Conservation (phyloP, 2,888 invertebrate genomes). For the Pristionchus mayeri region DNA sequence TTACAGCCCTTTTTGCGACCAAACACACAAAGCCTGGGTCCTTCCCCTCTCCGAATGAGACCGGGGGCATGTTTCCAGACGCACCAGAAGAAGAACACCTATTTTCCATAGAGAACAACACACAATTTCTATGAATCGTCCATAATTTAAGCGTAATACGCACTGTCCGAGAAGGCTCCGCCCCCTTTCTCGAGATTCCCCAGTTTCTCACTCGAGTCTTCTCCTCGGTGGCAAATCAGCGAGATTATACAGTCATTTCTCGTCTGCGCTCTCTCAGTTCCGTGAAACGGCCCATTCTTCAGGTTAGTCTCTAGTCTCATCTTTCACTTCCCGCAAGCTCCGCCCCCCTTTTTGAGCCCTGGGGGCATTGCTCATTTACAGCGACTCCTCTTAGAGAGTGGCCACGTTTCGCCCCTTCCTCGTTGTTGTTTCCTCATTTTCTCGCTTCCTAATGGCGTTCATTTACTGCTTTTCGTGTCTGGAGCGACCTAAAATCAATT, state of each 20-base stretch:
- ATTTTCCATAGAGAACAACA: no score
- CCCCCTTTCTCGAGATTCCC: neutral
- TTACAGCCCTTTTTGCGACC: neutral
- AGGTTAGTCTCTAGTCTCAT: neutral
- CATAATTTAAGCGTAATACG: constrained; percentile 1
- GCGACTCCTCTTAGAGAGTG: no score
- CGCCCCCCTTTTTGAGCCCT: neutral
- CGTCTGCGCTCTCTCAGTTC: no score
- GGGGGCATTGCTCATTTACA: constrained; percentile 10
- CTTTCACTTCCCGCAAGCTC: neutral
- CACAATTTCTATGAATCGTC: neutral
- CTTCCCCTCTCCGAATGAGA: neutral
- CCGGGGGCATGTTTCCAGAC: neutral
- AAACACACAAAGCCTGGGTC: neutral
- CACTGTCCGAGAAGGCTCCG: no score
- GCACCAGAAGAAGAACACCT: neutral
- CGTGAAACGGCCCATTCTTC: no score
- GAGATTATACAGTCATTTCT: no score
- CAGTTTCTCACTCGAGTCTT: no score
- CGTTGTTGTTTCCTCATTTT: neutral
- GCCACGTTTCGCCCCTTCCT: neutral
- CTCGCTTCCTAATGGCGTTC: neutral
- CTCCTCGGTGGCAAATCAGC: no score
- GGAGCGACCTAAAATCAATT: neutral
- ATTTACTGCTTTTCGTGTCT: neutral